Conservation (phyloP, 2,888 invertebrate species). For the Protophormia terraenovae region DNA sequence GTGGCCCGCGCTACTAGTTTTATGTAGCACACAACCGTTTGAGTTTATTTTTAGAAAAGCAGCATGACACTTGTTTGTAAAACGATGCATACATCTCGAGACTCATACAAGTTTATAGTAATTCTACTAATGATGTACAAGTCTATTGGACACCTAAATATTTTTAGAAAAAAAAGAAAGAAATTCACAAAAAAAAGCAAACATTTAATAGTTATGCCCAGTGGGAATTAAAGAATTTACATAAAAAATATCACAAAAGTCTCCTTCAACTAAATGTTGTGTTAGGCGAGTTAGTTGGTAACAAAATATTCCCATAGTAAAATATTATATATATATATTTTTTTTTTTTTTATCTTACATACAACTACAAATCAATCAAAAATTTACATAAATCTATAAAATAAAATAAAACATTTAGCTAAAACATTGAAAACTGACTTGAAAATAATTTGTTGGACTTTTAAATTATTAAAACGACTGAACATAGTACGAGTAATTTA, state of each 20-base stretch:
- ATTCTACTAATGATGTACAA: conserved; percentile 17
- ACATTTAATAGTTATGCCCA: conserved; percentile 38
- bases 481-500: conserved; percentile 74
- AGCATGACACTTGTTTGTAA: conserved; percentile 61
- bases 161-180: neutral
- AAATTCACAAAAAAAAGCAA: conserved; percentile 27
- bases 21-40: neutral
- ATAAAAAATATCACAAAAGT: neutral
- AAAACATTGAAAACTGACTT: conserved; percentile 37
- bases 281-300: neutral
- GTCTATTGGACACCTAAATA: conserved; percentile 22
- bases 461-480: conserved; percentile 29
- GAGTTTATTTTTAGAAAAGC: conserved; percentile 25
- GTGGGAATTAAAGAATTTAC: conserved; percentile 46
- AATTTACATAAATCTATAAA: conserved; percentile 54
- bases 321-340: too few relatives aligned
- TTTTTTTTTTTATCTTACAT: too few relatives aligned
- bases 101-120: conserved; percentile 13
- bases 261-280: neutral
- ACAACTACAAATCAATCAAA: conserved; percentile 59
- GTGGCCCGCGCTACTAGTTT: neutral
- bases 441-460: conserved; percentile 24
- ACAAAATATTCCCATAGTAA: conserved; percentile 35
- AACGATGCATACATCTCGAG: conserved; percentile 17
- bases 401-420: conserved; percentile 34